phyloP scores from a whole-genome alignment of 1,140 invertebrate genomes.

The Galleria mellonella region DNA sequence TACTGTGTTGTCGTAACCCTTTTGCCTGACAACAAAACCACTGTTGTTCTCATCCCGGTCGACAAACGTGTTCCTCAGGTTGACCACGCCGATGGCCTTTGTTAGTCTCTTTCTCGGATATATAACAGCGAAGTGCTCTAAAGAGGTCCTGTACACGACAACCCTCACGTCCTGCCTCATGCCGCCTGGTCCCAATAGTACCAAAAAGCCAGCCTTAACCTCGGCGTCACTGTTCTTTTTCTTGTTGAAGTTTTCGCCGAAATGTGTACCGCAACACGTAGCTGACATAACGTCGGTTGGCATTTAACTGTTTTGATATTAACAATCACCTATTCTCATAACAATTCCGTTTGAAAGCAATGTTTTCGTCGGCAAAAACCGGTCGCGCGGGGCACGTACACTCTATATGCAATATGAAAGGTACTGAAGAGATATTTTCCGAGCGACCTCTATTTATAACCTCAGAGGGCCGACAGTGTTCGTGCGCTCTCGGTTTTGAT shows the following conservation, averaged over 20 bases:
- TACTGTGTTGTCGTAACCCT: constrained; percentile 77
- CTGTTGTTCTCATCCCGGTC: constrained; percentile 69
- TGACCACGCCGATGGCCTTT: constrained; percentile 78
- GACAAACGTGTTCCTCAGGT: constrained; percentile 76
- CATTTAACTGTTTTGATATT: constrained; percentile 51
- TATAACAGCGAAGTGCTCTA: constrained; percentile 81
- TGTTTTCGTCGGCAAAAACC: constrained; percentile 12
- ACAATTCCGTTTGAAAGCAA: constrained; percentile 17
- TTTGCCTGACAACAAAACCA: constrained; percentile 77
- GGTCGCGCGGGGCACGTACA: constrained; percentile 5
- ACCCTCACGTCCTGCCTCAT: constrained; percentile 77
- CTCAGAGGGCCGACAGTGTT: constrained; percentile 17
- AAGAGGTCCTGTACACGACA: constrained; percentile 79
- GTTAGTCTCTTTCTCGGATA: constrained; percentile 80
- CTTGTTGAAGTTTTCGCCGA: constrained; percentile 44
- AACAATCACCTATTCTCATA: constrained; percentile 22
- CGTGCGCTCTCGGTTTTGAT: constrained; percentile 24
- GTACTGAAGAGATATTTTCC: constrained; percentile 22
- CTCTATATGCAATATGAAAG: constrained; percentile 2
- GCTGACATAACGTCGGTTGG: constrained; percentile 54
- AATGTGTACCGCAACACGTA: constrained; percentile 38
- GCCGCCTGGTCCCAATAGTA: constrained; percentile 75
- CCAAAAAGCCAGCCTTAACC: constrained; percentile 78
- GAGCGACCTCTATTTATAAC: constrained; percentile 27
- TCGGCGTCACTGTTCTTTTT: constrained; percentile 76